A percentile compares a stretch with the other conserved stretches of the same genome.
Evolutionary conservation across 2,113 vertebrate species (phyloP).

Genomic region (Calyptommatus sinebrachiatus): DNA sequence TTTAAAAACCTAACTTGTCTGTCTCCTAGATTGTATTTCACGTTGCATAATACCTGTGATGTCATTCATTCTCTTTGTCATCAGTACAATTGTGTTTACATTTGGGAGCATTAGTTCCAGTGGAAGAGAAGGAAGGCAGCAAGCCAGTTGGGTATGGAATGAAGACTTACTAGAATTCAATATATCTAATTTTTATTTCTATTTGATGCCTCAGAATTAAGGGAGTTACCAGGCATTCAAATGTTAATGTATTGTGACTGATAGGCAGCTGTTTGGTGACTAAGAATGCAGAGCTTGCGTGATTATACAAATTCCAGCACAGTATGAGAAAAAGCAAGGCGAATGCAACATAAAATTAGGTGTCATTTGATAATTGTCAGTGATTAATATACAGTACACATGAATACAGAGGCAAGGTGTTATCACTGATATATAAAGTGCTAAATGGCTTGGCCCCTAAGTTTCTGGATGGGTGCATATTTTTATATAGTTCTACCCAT

Average conservation of each 20-base stretch:
- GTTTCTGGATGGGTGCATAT: no score
- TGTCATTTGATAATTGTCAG: slow-evolving; percentile 41
- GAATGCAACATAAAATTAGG: slow-evolving; percentile 49
- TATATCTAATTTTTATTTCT: neutral
- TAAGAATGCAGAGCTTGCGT: neutral
- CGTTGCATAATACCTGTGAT: slow-evolving; percentile 31
- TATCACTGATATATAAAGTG: no score
- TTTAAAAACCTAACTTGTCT: neutral
- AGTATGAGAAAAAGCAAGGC: slow-evolving; percentile 17
- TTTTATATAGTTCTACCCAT: no score
- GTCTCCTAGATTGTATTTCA: slow-evolving; percentile 27
- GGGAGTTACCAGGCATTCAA: no score
- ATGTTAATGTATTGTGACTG: neutral
- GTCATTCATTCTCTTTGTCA: slow-evolving; percentile 25
- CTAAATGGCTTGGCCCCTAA: no score
- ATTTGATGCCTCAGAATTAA: neutral
- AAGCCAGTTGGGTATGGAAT: neutral
- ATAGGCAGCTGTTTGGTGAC: neutral
- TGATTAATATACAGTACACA: slow-evolving; percentile 5
- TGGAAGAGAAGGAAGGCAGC: neutral
- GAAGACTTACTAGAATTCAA: neutral
- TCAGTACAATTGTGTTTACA: slow-evolving; percentile 23
- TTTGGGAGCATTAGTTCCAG: slow-evolving; percentile 18
- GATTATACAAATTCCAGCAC: slow-evolving; percentile 44
- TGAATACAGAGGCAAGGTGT: neutral